phyloP scores from a whole-genome alignment of 2,888 invertebrate species.

The Lasioglossum vierecki region DNA sequence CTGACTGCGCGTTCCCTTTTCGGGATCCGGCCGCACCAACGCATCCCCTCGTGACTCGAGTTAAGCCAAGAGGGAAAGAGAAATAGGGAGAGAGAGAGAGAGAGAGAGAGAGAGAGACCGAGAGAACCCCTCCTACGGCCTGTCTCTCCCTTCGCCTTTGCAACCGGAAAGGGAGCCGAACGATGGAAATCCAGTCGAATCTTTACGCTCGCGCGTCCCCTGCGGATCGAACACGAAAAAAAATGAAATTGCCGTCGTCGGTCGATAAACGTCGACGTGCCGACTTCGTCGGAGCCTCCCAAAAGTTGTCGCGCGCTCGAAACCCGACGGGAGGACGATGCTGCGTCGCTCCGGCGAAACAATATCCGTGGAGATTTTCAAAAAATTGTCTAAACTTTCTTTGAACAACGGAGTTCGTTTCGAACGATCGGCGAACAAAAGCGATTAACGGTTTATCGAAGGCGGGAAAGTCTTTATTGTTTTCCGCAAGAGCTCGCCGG shows the following conservation, averaged over 20 bases:
- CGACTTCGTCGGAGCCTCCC: slow-evolving; percentile 18
- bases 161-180: slow-evolving; percentile 51
- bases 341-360: slow-evolving; percentile 36
- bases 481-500: not conserved
- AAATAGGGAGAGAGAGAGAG: not conserved
- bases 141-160: slow-evolving; percentile 33
- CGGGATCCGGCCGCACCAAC: slow-evolving; percentile 43
- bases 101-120: slow-evolving; percentile 8
- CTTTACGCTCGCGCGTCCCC: slow-evolving; percentile 41
- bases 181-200: slow-evolving; percentile 66
- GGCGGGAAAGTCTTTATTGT: not conserved
- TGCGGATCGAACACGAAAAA: slow-evolving; percentile 42
- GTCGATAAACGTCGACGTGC: slow-evolving; percentile 52
- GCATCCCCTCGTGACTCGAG: slow-evolving; percentile 56
- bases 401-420: not conserved
- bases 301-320: slow-evolving; percentile 27
- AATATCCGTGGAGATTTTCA: slow-evolving; percentile 28
- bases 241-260: slow-evolving; percentile 55
- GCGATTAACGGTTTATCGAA: not conserved
- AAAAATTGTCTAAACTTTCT: not conserved
- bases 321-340: slow-evolving; percentile 18
- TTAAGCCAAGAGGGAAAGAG: slow-evolving; percentile 48
- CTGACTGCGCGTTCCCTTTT: slow-evolving; percentile 64
- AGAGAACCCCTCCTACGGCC: slow-evolving; percentile 13
- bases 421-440: not conserved